Evolutionary conservation across 2,113 vertebrate species (phyloP), one percentile per base, ranked within the genome.

Genomic region (Emydocephalus ijimae): DNA sequence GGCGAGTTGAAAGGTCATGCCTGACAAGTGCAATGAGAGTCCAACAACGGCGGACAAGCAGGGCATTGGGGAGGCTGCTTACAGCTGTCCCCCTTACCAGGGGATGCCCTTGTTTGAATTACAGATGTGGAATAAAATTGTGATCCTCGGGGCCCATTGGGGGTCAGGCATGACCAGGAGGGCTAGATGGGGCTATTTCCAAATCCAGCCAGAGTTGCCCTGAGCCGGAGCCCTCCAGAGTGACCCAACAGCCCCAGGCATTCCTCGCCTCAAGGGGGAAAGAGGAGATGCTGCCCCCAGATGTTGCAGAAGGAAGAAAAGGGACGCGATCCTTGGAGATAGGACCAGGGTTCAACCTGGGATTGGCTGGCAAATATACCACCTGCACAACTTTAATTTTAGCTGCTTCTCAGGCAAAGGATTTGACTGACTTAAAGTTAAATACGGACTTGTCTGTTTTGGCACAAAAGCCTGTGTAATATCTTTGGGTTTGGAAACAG

Each of bases 51-150:
- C 81, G 93, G 92, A 93, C 4, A 11, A 94, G 89, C 91, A 94
- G 2, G 45, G 26, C 29, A 26, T 5, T 34, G 7, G 43, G 15
- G 3, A 6, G 48, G 29, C 48, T 12, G 50, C 61, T 2, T 45
- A 95, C 95, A 97, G 96, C 97, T 97, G 95, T 64, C 87, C 57
- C 7, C 87, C 1, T 55, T 24, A 69, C 69, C 52, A 61, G 43
- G 3, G 21, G 45, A 87, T 48, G 23, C 48, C 86, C n/a, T 15
- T 1, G 12, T 88, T 45, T 88, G 87, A 61, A 4, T 55, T 39
- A 45, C 57, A 89, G 91, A 18, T 39, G 86, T 26, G 57, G 52
- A 54, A 88, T 54, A 50, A 61, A 11, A 45, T 2, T 21, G 95
- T 92, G 45, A 86, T 95, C 90, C 89, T 93, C 89, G 92, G 94